A percentile compares a stretch with the other conserved stretches of the same genome.
Conservation (phyloP, 2,113 vertebrate species). For the Salvelinus fontinalis region DNA sequence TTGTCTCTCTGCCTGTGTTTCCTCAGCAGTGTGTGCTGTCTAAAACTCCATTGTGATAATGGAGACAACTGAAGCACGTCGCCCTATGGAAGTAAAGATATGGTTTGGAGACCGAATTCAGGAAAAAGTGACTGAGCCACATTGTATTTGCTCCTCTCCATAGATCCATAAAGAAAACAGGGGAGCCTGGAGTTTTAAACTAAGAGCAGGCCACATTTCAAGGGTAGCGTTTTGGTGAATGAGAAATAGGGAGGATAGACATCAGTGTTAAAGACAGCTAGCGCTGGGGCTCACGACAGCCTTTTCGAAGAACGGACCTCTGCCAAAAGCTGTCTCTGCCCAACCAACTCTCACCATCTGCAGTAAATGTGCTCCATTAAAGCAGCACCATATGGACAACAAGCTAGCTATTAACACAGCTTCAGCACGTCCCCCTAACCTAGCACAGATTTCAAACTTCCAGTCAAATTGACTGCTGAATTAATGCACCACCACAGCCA, state of each 20-base stretch:
- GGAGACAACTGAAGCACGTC: conserved; percentile 71
- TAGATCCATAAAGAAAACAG: conserved; percentile 59
- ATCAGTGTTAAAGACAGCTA: conserved; percentile 68
- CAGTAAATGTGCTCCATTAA: conserved; percentile 94
- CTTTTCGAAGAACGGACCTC: conserved; percentile 78
- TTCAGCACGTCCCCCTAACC: conserved; percentile 85
- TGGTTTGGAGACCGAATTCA: conserved; percentile 73
- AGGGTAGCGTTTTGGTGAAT: conserved; percentile 74
- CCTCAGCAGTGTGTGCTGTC: conserved; percentile 71
- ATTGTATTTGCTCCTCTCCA: conserved; percentile 66
- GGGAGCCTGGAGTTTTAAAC: conserved; percentile 70
- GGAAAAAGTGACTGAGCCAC: conserved; percentile 75
- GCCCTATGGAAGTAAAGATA: conserved; percentile 67
- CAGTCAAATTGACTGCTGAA: conserved; percentile 88
- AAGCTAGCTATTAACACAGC: conserved; percentile 91
- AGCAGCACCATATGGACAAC: conserved; percentile 96
- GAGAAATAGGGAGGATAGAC: conserved; percentile 71
- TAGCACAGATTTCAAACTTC: conserved; percentile 87
- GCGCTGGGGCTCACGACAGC: conserved; percentile 65
- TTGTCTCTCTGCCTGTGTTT: conserved; percentile 55
- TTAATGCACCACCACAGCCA: conserved; percentile 83
- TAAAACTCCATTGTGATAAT: conserved; percentile 71
- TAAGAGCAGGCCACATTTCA: conserved; percentile 77
- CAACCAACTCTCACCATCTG: conserved; percentile 91
- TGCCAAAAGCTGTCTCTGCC: conserved; percentile 83